Percentiles rank a stretch among this genome's conserved stretches.
phyloP scores from a whole-genome alignment of 2,888 invertebrate species.

The Stenurella melanura region DNA sequence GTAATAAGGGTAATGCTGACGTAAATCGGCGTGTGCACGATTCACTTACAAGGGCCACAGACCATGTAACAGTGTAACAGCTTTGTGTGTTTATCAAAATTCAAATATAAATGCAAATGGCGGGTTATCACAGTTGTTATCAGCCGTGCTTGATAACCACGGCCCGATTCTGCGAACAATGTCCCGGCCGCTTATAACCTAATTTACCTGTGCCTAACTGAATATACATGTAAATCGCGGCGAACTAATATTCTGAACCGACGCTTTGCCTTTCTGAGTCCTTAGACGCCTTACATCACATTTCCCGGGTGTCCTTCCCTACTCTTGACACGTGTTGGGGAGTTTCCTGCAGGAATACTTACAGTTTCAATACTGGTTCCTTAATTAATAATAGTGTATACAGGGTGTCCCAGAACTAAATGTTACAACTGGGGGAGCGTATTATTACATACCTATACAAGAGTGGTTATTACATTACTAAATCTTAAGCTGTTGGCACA shows the following conservation, averaged over 20 bases:
- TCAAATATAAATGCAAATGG: conserved; percentile 71
- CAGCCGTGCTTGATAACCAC: conserved; percentile 65
- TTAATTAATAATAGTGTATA: not conserved
- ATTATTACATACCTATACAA: too few relatives aligned
- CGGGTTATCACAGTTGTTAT: conserved; percentile 67
- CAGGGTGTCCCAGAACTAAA: not conserved
- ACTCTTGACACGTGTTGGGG: conserved; percentile 55
- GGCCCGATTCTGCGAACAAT: conserved; percentile 67
- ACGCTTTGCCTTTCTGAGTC: conserved; percentile 45
- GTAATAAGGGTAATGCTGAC: conserved; percentile 53
- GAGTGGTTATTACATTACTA: too few relatives aligned
- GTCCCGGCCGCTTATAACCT: conserved; percentile 69
- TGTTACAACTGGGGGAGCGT: too few relatives aligned
- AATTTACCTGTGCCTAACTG: conserved; percentile 71
- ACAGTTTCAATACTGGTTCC: not conserved
- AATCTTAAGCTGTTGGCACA: too few relatives aligned
- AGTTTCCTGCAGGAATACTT: conserved; percentile 50
- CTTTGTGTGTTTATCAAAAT: conserved; percentile 69
- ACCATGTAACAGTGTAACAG: conserved; percentile 61
- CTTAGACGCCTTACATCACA: conserved; percentile 53
- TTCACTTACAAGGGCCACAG: conserved; percentile 48
- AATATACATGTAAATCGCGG: conserved; percentile 69
- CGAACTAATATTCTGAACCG: conserved; percentile 59
- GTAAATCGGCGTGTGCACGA: conserved; percentile 39
- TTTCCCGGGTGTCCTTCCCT: conserved; percentile 49